phyloP scores from a whole-genome alignment of 2,113 vertebrate species.

The Lasiurus borealis region DNA sequence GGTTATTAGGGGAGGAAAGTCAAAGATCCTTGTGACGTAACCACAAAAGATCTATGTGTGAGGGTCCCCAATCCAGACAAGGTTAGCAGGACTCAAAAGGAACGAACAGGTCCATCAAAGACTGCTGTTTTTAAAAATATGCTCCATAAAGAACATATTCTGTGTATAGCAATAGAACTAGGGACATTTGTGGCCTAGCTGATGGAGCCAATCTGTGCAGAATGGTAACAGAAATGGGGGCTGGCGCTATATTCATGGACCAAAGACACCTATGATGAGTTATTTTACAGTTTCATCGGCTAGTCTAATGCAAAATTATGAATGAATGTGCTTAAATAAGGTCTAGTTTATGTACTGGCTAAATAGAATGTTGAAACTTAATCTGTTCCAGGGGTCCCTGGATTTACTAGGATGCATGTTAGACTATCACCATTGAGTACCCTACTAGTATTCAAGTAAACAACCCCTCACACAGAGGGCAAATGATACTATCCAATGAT shows the following conservation, averaged over 20 bases:
- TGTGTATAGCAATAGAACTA: background rate
- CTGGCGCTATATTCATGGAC: background rate
- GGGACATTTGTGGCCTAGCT: background rate
- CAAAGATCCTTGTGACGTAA: no score
- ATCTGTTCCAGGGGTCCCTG: background rate
- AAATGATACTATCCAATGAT: background rate
- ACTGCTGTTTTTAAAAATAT: background rate
- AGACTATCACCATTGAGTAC: background rate
- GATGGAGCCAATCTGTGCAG: background rate
- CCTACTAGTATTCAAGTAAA: background rate
- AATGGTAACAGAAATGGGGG: background rate
- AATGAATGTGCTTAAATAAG: background rate
- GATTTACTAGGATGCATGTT: background rate
- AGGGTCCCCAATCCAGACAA: background rate
- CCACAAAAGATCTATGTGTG: no score
- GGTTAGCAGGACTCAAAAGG: background rate
- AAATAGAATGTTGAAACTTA: background rate
- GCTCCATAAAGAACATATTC: background rate
- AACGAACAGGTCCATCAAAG: background rate
- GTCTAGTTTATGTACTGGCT: background rate
- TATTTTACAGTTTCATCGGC: background rate
- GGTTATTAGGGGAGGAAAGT: background rate
- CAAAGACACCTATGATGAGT: background rate
- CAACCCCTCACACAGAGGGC: background rate
- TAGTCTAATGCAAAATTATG: background rate